Conservation (phyloP, 2,888 invertebrate genomes). For the Drosophila quinaria region DNA sequence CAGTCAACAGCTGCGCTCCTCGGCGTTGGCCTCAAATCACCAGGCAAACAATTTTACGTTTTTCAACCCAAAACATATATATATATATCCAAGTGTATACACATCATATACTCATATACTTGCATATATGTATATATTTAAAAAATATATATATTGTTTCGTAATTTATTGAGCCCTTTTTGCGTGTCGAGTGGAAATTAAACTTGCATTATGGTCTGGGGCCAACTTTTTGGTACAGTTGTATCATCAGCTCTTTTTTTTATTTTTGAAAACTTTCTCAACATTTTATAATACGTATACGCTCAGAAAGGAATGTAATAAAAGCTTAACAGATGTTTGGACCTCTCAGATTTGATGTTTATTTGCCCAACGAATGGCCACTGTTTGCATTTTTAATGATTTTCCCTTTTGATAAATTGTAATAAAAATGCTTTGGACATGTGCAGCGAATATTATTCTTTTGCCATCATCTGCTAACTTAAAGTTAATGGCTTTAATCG, state of each 20-base stretch:
- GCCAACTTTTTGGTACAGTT: slow-evolving; percentile 40
- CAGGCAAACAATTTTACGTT: slow-evolving; percentile 67
- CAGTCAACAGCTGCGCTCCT: slow-evolving; percentile 72
- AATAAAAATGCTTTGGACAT: slow-evolving; percentile 61
- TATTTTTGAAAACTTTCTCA: slow-evolving; percentile 33
- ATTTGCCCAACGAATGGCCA: slow-evolving; percentile 53
- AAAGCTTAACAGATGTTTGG: slow-evolving; percentile 67
- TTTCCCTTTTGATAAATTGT: slow-evolving; percentile 57
- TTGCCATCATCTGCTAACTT: slow-evolving; percentile 33
- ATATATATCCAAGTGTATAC: slow-evolving; percentile 12
- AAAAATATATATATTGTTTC: slow-evolving; percentile 58
- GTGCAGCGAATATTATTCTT: slow-evolving; percentile 29
- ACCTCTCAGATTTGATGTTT: slow-evolving; percentile 62
- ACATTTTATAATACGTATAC: slow-evolving; percentile 43
- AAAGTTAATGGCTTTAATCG: slow-evolving; percentile 15
- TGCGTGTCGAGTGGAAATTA: slow-evolving; percentile 63
- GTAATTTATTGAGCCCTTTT: slow-evolving; percentile 69
- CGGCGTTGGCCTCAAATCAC: slow-evolving; percentile 52
- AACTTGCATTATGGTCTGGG: slow-evolving; percentile 71
- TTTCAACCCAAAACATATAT: slow-evolving; percentile 22
- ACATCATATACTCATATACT: slow-evolving; percentile 26
- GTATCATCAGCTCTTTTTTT: slow-evolving; percentile 33
- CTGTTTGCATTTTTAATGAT: slow-evolving; percentile 68
- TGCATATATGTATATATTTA: slow-evolving; percentile 19
- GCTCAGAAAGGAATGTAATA: slow-evolving; percentile 39